Base-by-base conservation (phyloP, 2,113 vertebrate genomes). In the Morone saxatilis region DNA sequence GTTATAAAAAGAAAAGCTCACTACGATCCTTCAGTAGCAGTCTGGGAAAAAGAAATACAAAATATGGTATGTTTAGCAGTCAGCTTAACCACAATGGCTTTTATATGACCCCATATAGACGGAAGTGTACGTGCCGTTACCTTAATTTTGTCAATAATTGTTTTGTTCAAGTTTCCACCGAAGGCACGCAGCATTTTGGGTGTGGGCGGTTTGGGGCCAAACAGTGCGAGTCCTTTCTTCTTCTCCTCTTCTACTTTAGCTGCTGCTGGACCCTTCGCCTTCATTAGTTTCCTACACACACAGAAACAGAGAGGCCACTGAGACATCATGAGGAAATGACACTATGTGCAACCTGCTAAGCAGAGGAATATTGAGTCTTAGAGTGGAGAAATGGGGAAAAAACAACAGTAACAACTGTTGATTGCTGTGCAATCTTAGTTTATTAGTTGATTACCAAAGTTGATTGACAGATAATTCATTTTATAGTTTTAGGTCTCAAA, bases 181-280 rank as follows among this genome's bases (percentile, higher is more conserved):
- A 98, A 62, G 0, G 90, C 94, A 61, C 95, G 96, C 80, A 98
- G 94, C 73, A 98, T 70, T 91, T 97, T 96, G 0, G 98, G 97
- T 17, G 97, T 98, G 25, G 96, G 90, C 1, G 92, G 90, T 91
- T 96, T 98, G 41, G 74, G 59, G 51, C 86, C 93, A 1, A 97
- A 96, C 73, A 97, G 83, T 53, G 93, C 20, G 10, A 97, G 71
- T 0, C 96, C 96, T 87, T 94, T 96, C 78, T 90, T 94, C 81
- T 94, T 93, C 0, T 86, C 85, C 54, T 92, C 84, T 0, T 95
- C 95, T 4, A 69, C 92, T 79, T 94, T 89, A 50, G 17, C 84
- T 78, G 89, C 62, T 59, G 92, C 90, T 0, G 96, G 96, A 51
- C 94, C 96, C 60, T 97, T 97, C 40, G 97, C 92, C 76, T 96